Conservation (phyloP, 2,113 vertebrate species). For the Sebastes schlegelii region DNA sequence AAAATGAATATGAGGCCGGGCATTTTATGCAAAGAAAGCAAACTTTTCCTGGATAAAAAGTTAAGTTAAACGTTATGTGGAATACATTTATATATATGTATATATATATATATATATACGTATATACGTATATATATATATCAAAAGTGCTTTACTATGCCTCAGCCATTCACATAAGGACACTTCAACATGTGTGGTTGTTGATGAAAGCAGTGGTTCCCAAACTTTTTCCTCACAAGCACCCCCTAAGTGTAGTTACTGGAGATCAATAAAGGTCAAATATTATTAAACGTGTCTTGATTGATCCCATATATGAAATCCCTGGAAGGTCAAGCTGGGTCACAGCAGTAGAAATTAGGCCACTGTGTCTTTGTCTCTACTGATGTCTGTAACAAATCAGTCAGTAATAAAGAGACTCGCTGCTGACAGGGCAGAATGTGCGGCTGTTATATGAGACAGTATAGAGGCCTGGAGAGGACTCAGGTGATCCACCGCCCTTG, state of each 20-base stretch:
- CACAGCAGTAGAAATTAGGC: slow-evolving; percentile 21
- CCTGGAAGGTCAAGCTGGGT: background rate
- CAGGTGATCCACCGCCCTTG: slow-evolving; percentile 61
- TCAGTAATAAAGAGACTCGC: background rate
- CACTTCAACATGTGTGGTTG: background rate
- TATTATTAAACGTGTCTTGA: no score
- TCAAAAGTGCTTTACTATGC: no score
- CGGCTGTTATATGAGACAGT: slow-evolving; percentile 55
- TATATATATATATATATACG: no score
- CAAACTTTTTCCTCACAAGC: no score
- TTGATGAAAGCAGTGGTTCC: no score
- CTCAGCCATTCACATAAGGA: no score
- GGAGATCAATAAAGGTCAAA: background rate
- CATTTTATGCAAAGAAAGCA: no score
- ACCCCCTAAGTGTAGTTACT: background rate
- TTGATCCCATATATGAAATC: background rate
- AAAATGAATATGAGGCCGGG: no score
- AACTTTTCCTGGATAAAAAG: no score
- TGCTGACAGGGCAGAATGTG: slow-evolving; percentile 65
- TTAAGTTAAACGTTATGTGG: no score
- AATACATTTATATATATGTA: no score
- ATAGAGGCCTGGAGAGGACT: background rate
- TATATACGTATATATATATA: no score
- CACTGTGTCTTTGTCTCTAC: slow-evolving; percentile 52
- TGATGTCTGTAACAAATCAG: slow-evolving; percentile 30